Evolutionary conservation across 2,113 vertebrate species (phyloP).

Genomic region (Triplophysa siluroides): DNA sequence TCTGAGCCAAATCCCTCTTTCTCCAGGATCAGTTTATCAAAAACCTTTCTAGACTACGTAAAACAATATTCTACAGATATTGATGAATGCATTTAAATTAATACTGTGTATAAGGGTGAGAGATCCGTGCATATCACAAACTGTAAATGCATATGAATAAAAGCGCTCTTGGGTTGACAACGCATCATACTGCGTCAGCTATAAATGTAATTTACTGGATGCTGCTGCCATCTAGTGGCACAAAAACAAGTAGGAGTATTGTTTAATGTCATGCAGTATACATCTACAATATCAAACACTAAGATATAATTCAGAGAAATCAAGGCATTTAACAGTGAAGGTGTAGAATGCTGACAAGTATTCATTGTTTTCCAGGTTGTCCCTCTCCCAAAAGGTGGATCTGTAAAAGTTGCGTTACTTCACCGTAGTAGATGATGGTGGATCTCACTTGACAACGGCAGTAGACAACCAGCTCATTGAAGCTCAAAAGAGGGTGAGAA

Average conservation of each 20-base stretch:
- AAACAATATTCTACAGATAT: no score
- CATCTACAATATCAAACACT: constrained; percentile 16
- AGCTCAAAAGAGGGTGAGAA: constrained; percentile 77
- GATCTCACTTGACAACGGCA: constrained; percentile 64
- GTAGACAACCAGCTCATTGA: constrained; percentile 80
- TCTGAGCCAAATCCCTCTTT: no score
- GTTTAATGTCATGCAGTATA: no score
- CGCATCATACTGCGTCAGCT: no score
- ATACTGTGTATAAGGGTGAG: no score
- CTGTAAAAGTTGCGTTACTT: constrained; percentile 81
- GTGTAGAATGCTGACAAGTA: neutral
- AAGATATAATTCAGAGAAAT: constrained; percentile 10
- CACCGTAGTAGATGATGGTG: constrained; percentile 76
- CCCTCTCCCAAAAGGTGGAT: constrained; percentile 72
- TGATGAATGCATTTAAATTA: no score
- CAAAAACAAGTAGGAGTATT: neutral
- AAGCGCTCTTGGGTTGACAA: no score
- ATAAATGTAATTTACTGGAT: neutral
- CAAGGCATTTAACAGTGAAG: neutral
- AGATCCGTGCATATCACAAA: no score
- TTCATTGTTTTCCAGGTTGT: constrained; percentile 66
- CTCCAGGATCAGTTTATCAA: no score
- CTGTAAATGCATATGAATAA: no score
- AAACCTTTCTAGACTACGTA: no score
- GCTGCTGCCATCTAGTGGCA: neutral